These are phyloP conservation scores for Anguilla pacifica DNA, from an alignment of 2,797 vertebrate species.

Conservation along the genomic window DNA sequence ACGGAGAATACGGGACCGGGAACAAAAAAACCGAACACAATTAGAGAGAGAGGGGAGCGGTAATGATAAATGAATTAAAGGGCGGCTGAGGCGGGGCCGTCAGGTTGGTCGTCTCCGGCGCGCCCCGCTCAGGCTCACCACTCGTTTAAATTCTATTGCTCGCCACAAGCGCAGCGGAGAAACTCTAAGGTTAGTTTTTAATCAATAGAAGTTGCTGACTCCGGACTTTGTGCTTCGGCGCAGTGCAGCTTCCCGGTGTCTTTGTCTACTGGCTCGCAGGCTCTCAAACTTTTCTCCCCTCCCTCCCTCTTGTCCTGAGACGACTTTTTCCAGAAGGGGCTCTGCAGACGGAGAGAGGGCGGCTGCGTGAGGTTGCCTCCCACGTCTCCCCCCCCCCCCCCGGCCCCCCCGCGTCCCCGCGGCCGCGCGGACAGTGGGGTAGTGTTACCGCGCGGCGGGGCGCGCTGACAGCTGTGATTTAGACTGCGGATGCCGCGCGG, in stretches of 20 bases:
- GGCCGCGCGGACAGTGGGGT: slow-evolving; percentile 49
- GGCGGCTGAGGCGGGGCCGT: slow-evolving; percentile 75
- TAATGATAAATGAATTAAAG: neutral
- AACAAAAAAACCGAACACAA: neutral
- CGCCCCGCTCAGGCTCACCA: slow-evolving; percentile 82
- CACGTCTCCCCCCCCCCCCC: slow-evolving; percentile 36
- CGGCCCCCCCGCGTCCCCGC: slow-evolving; percentile 19
- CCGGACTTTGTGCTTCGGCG: slow-evolving; percentile 80
- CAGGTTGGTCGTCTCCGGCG: slow-evolving; percentile 78
- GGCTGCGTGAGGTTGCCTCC: slow-evolving; percentile 37
- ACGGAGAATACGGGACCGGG: neutral
- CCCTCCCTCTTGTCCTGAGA: slow-evolving; percentile 74
- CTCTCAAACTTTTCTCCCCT: slow-evolving; percentile 74
- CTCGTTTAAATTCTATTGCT: slow-evolving; percentile 96
- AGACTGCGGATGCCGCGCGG: slow-evolving; percentile 52
- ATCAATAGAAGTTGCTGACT: slow-evolving; percentile 99
- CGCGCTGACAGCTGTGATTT: slow-evolving; percentile 67
- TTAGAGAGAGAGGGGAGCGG: neutral
- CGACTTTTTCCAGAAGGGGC: slow-evolving; percentile 81
- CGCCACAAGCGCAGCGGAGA: slow-evolving; percentile 85
- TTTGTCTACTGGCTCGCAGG: slow-evolving; percentile 77
- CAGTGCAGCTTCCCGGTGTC: slow-evolving; percentile 84
- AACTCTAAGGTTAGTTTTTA: slow-evolving; percentile 99
- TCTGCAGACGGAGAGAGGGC: slow-evolving; percentile 75
- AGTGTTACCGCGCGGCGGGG: slow-evolving; percentile 55